These are phyloP conservation scores for Ceratotherium simum DNA, from an alignment of 2,113 vertebrate species.

Conservation along the genomic window DNA sequence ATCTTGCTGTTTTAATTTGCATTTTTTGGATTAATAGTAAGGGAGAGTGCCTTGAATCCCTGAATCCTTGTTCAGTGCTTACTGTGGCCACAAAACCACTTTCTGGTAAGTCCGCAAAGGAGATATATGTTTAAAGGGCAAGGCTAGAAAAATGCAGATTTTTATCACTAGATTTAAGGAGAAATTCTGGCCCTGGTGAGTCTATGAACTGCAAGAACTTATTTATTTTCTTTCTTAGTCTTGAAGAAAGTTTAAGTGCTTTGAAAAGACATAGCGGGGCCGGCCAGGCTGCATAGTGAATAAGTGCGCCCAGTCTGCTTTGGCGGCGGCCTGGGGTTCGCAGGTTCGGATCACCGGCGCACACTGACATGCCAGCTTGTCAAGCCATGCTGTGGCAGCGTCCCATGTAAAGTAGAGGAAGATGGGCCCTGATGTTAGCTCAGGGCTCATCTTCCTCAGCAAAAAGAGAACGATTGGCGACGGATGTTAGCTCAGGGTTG, in stretches of 20 bases:
- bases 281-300: no score
- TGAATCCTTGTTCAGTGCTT: slow-evolving; percentile 28
- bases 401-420: no score
- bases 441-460: no score
- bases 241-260: not conserved
- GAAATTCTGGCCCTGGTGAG: not conserved
- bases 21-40: slow-evolving; percentile 58
- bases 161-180: not conserved
- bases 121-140: not conserved
- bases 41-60: slow-evolving; percentile 27
- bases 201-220: not conserved
- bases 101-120: not conserved
- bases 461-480: no score
- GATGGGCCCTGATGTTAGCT: no score
- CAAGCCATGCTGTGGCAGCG: no score
- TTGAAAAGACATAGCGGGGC: not conserved
- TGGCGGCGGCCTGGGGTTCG: no score
- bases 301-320: no score
- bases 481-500: no score
- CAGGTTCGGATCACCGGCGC: no score
- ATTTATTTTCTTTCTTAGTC: not conserved
- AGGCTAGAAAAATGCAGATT: not conserved
- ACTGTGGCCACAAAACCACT: not conserved
- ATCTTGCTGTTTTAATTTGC: slow-evolving; percentile 66
- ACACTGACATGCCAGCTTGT: no score